Base-by-base conservation (phyloP, 1,140 invertebrate genomes). In the Saccostrea cuccullata region DNA sequence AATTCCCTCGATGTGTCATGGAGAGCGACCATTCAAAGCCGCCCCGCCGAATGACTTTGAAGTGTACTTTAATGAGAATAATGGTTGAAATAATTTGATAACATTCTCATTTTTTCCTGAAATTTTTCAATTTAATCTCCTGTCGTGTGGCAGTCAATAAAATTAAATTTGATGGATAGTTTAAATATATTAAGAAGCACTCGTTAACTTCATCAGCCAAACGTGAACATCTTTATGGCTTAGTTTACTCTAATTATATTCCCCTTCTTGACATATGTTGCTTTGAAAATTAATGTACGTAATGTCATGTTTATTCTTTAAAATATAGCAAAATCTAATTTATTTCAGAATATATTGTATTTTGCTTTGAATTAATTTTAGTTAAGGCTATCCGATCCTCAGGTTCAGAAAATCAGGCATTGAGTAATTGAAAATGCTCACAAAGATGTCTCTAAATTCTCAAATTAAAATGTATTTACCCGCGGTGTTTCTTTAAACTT, bases 1-100 rank as follows among this genome's bases (percentile, higher is more conserved):
- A 36, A 36, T 73, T 30, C 70, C 23, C 70, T 15, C 23, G 70
- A 73, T 73, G 70, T 73, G 70, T 30, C 30, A 73, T 36, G 30
- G 70, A 30, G 70, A 73, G 70, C 70, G 26, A 36, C n/a, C 70
- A 73, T 73, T 73, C 30, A 73, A 73, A 73, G 70, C 70, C 70
- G 26, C 26, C 70, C 70, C 70, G 70, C 70, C 70, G 70, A 73
- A 73, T 30, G 26, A 73, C 70, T 73, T 73, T 73, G 70, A 73
- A 73, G 70, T 73, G 70, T 73, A 73, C 26, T 73, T 73, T 73
- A 73, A 73, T 73, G 70, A 73, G 70, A 73, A 73, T 30, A 73
- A 73, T 73, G 23, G 70, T 23, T 73, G 26, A 73, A 30, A 73
- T 73, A 73, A 73, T 73, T 73, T 36, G 70, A 73, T 73, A 23